Base-by-base conservation (phyloP, 2,888 invertebrate genomes). In the Hesperia comma region DNA sequence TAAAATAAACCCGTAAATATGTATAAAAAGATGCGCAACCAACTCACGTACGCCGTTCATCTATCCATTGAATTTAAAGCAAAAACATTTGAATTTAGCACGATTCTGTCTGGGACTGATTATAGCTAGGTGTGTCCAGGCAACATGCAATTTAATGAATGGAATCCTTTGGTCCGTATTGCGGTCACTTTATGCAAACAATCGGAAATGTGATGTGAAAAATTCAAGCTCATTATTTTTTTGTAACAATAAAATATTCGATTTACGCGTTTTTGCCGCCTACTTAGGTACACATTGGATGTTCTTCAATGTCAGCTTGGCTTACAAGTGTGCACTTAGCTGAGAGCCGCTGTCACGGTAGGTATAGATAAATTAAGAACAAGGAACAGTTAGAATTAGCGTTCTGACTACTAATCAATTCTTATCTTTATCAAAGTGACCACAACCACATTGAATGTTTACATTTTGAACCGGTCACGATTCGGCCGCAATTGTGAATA, bases 381-480 rank as follows among this genome's bases (percentile, higher is more conserved):
- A 62, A 51, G 51, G 43, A 64, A 73, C 75, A 71, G 75, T 74
- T 76, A 75, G 73, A 70, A 73, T 71, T 70, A 78, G 73, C 74
- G 77, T 75, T 71, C 73, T 70, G 81, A 82, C 82, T 79, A 77
- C 81, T 78, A 79, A 80, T 80, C 77, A 78, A 77, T 70, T 77
- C 75, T 82, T 85, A 85, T 86, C 82, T 83, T 78, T 83, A 85
- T 82, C 81, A 79, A 79, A 72, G 69, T 69, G 71, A 72, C 69
- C 71, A 70, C 61, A 69, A 55, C 15, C 61, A 68, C 70, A 68
- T 69, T 71, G 69, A 75, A 77, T 79, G 79, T 81, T 79, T 78
- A 79, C 76, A 79, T 84, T 84, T 78, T 75, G 79, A 77, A 78
- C 83, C 75, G 77, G 88, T 88, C 88, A 87, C 87, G 88, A 84